These are phyloP conservation scores for Phrynocephalus guinanensis DNA, from an alignment of 2,797 vertebrate species.

Conservation along the genomic window DNA sequence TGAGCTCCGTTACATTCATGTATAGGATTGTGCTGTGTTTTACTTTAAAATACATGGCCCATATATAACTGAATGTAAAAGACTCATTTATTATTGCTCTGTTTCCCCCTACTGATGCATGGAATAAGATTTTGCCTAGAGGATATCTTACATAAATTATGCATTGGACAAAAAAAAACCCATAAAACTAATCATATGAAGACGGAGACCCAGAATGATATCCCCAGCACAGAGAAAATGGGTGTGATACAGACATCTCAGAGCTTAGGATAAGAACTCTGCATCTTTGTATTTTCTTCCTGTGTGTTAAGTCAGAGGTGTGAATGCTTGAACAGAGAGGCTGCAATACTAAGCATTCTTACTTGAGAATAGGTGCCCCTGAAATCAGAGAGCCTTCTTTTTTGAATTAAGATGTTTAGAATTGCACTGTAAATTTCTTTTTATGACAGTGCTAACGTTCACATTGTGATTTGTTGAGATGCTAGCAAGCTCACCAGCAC, in stretches of 20 bases:
- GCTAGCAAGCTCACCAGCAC: conserved; percentile 25
- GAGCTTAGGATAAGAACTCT: neutral
- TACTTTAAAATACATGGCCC: conserved; percentile 65
- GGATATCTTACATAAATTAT: conserved; percentile 48
- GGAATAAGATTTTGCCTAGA: conserved; percentile 40
- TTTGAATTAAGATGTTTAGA: neutral
- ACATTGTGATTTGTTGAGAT: neutral
- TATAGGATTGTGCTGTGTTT: conserved; percentile 40
- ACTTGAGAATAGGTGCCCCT: neutral
- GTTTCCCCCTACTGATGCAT: conserved; percentile 44
- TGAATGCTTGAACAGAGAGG: neutral
- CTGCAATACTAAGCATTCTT: neutral
- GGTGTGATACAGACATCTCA: neutral
- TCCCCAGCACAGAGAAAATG: neutral
- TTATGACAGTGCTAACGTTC: neutral
- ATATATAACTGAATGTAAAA: conserved; percentile 68
- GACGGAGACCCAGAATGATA: neutral
- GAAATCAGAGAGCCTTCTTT: neutral
- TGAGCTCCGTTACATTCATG: too few relatives aligned
- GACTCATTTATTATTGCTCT: conserved; percentile 60
- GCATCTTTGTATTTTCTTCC: neutral
- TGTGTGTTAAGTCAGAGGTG: neutral
- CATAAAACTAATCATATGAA: conserved; percentile 37
- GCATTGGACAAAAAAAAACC: conserved; percentile 35
- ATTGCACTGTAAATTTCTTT: neutral